phyloP scores from a whole-genome alignment of 2,797 vertebrate genomes.

The Hapalemur alaotrensis region DNA sequence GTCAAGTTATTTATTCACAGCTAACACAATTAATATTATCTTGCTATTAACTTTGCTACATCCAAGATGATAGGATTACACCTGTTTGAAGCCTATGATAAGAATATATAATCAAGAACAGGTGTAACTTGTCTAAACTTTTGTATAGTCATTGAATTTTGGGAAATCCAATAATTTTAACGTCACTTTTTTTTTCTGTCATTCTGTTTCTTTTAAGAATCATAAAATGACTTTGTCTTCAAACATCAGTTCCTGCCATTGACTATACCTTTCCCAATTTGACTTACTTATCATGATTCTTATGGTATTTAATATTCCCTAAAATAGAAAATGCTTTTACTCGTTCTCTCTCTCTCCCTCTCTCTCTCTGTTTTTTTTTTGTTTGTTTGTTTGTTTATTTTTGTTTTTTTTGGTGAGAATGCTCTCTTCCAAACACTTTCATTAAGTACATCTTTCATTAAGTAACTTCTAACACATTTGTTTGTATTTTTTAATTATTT shows the following conservation, averaged over 20 bases:
- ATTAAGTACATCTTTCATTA: not conserved
- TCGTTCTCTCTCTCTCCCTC: no score
- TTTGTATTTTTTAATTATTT: not conserved
- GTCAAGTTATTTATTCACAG: not conserved
- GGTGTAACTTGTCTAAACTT: not conserved
- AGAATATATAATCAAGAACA: not conserved
- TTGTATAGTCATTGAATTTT: not conserved
- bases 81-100: not conserved
- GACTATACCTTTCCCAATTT: not conserved
- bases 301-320: not conserved
- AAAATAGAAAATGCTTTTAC: not conserved
- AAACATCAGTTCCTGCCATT: not conserved
- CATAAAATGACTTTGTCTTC: not conserved
- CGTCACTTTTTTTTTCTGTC: not conserved
- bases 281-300: not conserved
- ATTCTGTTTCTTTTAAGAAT: not conserved
- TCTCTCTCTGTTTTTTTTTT: no score
- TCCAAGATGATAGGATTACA: not conserved
- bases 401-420: not conserved
- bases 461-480: not conserved
- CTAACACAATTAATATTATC: not conserved
- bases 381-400: no score
- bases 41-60: not conserved
- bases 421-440: not conserved
- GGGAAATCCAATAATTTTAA: slow-evolving; percentile 8